Evolutionary conservation across 2,888 invertebrate species (phyloP).

Genomic region (Galeruca laticollis): DNA sequence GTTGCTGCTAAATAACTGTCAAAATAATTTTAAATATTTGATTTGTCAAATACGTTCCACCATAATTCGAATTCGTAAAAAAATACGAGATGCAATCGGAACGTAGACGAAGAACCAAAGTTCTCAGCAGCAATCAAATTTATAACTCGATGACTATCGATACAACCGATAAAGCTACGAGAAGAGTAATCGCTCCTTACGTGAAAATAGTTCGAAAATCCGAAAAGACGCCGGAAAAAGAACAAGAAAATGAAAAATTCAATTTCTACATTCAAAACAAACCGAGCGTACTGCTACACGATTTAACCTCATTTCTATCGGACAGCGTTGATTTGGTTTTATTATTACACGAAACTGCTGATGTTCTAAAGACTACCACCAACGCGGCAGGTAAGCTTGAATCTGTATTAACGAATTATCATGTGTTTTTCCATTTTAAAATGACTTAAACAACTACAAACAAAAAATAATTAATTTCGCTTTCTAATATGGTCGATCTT

Average conservation of each 20-base stretch:
- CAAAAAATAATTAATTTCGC: too few species aligned
- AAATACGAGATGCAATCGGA: background rate
- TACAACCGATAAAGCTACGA: constrained; percentile 69
- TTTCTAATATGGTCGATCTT: too few species aligned
- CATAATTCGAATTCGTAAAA: background rate
- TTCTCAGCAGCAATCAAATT: constrained; percentile 36
- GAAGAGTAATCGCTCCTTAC: constrained; percentile 73
- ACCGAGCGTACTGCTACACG: constrained; percentile 61
- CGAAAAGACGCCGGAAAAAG: constrained; percentile 50
- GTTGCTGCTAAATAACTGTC: constrained; percentile 12
- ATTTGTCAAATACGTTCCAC: background rate
- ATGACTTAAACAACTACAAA: too few species aligned
- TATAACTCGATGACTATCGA: constrained; percentile 41
- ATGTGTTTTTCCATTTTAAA: too few species aligned
- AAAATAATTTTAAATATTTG: constrained; percentile 2
- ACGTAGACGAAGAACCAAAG: constrained; percentile 46
- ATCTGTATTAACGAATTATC: background rate
- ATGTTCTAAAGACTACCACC: constrained; percentile 70
- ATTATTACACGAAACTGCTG: constrained; percentile 71
- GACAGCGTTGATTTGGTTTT: constrained; percentile 71
- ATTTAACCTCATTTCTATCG: constrained; percentile 67
- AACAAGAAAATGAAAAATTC: constrained; percentile 57
- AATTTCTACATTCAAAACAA: constrained; percentile 63
- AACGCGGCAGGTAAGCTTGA: constrained; percentile 62
- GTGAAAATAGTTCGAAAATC: constrained; percentile 63